phyloP scores from a whole-genome alignment of 2,113 vertebrate species.

The Anser cygnoides region DNA sequence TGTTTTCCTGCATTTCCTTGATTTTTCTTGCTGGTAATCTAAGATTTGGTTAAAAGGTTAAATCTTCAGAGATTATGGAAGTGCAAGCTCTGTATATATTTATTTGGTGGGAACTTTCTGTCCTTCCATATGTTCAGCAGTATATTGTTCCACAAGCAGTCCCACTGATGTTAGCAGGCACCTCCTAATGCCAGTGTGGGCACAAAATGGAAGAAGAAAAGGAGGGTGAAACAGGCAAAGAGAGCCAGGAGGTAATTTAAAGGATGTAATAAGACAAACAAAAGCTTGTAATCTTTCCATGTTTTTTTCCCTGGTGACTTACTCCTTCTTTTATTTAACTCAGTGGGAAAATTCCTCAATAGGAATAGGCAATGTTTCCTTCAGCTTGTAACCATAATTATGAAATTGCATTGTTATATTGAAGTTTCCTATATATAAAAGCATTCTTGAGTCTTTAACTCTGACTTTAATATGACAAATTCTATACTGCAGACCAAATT shows the following conservation, averaged over 20 bases:
- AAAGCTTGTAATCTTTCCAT: constrained; percentile 23
- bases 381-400: neutral
- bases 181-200: neutral
- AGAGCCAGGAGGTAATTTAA: constrained; percentile 4
- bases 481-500: neutral
- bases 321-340: constrained; percentile 1
- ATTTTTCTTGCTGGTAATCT: neutral
- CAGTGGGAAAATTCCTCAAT: neutral
- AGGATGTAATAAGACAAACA: neutral
- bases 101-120: neutral
- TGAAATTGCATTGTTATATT: neutral
- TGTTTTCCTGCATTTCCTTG: neutral
- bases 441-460: neutral
- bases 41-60: neutral
- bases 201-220: neutral
- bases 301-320: neutral
- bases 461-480: neutral
- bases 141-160: neutral
- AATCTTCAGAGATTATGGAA: neutral
- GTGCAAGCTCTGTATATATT: neutral
- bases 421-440: neutral
- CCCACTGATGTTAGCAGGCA: neutral
- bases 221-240: neutral
- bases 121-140: neutral
- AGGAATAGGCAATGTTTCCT: neutral